Evolutionary conservation across 1,140 invertebrate species (phyloP), one percentile per base, ranked within the genome.

Genomic region (Zaprionus davidi): DNA sequence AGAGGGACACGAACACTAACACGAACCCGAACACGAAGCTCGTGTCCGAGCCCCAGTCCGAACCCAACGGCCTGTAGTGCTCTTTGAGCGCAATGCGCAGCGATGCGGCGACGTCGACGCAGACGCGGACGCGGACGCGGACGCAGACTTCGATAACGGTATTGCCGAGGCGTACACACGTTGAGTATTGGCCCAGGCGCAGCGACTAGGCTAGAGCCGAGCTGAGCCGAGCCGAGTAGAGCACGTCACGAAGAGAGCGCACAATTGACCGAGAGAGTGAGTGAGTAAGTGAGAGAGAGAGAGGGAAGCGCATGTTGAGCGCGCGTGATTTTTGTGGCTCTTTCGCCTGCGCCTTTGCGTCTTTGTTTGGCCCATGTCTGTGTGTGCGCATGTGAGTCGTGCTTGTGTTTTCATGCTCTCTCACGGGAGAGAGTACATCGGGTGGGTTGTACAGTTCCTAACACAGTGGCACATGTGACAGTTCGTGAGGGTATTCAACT

Each of bases 271-370:
- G 69, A 56, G 38, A 62, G 56, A 26, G 38, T 22, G 15, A 58
- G 38, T 38, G 57, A 73, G 68, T 46, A 69, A 69, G 55, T 6
- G 46, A 59, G 73, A 69, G 77, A 75, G 78, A 73, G 68, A 58
- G 71, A 71, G 57, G 38, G 46, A 51, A 46, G 69, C 63, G 69
- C 79, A 81, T 82, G 73, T 68, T 71, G 82, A 70, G 68, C 79
- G 81, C 85, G 81, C 85, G 86, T 88, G 84, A 90, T 85, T 90
- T 76, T 85, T 82, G 63, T 88, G 85, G 84, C 81, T 74, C 71
- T 73, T 73, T 78, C 71, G 71, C 71, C 60, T 70, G 55, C 66
- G 59, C 76, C 53, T 71, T 66, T 66, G 59, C 17, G 55, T 66
- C 65, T 88, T 82, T 81, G 75, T 72, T 78, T 74, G 57, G 71